phyloP scores from a whole-genome alignment of 2,113 vertebrate species.

The Rhynchomys soricoides region DNA sequence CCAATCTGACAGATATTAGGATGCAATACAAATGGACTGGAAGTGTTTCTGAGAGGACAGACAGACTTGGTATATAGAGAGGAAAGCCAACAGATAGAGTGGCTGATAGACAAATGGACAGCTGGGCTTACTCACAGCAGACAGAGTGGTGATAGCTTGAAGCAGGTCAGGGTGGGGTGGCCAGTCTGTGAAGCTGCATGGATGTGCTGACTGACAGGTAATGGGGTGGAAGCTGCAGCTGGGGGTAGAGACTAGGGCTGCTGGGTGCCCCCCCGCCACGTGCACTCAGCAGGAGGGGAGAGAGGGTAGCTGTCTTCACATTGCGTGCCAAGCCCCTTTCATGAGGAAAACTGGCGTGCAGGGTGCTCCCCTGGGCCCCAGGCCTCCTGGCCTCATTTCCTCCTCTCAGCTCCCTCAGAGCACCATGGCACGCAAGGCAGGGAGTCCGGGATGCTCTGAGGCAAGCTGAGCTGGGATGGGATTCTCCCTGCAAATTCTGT shows the following conservation, averaged over 20 bases:
- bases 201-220: neutral
- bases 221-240: neutral
- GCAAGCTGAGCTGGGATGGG: fast-evolving
- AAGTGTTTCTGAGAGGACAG: neutral
- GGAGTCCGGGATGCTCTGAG: neutral
- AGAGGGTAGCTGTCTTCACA: constrained; percentile 52
- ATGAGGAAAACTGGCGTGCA: neutral
- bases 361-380: constrained; percentile 75
- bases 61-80: neutral
- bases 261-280: too few relatives aligned
- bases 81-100: neutral
- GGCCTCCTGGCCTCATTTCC: constrained; percentile 51
- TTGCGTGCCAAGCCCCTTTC: constrained; percentile 79
- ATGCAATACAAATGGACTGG: neutral
- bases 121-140: neutral
- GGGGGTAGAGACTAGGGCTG: neutral
- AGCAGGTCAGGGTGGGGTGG: neutral
- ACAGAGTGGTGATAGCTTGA: neutral
- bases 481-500: neutral
- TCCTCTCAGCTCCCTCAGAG: neutral
- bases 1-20: neutral
- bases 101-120: neutral
- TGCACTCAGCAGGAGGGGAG: neutral
- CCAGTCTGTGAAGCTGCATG: neutral
- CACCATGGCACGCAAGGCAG: constrained; percentile 41